These are phyloP conservation scores for Papilio helenus DNA, from an alignment of 1,140 invertebrate genomes.

Conservation along the genomic window DNA sequence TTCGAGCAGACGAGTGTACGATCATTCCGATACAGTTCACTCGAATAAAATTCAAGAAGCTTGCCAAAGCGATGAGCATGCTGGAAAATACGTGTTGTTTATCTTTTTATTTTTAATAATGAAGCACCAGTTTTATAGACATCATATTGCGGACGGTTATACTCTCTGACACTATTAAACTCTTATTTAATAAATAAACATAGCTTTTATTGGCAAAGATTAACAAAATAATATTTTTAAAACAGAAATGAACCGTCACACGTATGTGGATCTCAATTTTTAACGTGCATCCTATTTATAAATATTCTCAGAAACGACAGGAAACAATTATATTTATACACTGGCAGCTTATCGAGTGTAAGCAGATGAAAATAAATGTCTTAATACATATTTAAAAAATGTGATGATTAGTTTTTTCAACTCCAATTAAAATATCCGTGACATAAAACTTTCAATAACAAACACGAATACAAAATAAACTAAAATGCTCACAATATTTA, in stretches of 20 bases:
- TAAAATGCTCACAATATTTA: no score
- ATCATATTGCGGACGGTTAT: neutral
- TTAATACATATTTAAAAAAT: neutral
- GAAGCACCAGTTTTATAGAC: neutral
- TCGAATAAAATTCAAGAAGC: slow-evolving; percentile 1
- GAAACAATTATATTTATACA: slow-evolving; percentile 19
- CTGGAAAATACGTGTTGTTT: slow-evolving; percentile 1
- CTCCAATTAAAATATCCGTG: neutral
- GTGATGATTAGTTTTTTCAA: neutral
- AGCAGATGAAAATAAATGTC: neutral
- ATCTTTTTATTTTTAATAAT: neutral
- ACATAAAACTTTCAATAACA: no score
- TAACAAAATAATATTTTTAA: neutral
- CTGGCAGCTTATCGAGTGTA: neutral
- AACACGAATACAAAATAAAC: no score
- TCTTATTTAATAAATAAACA: no score
- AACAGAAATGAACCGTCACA: neutral
- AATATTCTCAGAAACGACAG: slow-evolving; percentile 10
- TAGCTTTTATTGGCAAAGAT: neutral
- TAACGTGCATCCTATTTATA: neutral
- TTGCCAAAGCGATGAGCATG: slow-evolving; percentile 7
- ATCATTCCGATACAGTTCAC: slow-evolving; percentile 14
- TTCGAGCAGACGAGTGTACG: neutral
- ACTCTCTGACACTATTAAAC: neutral
- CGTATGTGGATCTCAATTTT: neutral